phyloP scores from a whole-genome alignment of 2,888 invertebrate genomes.

The Ophonus ardosiacus region DNA sequence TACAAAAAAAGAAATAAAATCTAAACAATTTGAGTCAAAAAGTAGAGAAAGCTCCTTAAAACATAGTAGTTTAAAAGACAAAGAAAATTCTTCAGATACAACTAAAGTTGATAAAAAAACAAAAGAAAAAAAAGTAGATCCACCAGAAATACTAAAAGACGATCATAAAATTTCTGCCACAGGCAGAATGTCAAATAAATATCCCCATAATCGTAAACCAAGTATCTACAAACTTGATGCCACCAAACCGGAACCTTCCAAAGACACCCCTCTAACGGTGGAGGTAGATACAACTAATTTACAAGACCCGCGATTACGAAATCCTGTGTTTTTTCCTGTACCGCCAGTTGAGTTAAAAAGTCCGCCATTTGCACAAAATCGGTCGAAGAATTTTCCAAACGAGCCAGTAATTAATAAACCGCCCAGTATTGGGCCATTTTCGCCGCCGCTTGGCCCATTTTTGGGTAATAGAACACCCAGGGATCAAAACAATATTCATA shows the following conservation, averaged over 20 bases:
- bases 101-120: constrained; percentile 4
- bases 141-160: neutral
- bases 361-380: neutral
- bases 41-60: neutral
- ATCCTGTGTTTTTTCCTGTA: neutral
- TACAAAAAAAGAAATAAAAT: no score
- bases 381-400: neutral
- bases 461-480: constrained; percentile 48
- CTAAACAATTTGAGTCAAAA: neutral
- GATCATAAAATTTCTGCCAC: constrained; percentile 1
- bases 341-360: neutral
- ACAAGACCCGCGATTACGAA: constrained; percentile 39
- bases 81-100: neutral
- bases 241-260: neutral
- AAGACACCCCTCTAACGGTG: neutral
- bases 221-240: no score
- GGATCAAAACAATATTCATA: no score
- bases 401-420: neutral
- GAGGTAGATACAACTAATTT: constrained; percentile 52
- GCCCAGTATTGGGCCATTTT: neutral
- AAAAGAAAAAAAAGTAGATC: neutral
- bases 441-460: no score
- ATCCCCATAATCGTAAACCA: constrained; percentile 57
- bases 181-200: constrained; percentile 54
- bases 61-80: neutral